phyloP scores from a whole-genome alignment of 1,140 invertebrate genomes.

The Drosophila bocki region DNA sequence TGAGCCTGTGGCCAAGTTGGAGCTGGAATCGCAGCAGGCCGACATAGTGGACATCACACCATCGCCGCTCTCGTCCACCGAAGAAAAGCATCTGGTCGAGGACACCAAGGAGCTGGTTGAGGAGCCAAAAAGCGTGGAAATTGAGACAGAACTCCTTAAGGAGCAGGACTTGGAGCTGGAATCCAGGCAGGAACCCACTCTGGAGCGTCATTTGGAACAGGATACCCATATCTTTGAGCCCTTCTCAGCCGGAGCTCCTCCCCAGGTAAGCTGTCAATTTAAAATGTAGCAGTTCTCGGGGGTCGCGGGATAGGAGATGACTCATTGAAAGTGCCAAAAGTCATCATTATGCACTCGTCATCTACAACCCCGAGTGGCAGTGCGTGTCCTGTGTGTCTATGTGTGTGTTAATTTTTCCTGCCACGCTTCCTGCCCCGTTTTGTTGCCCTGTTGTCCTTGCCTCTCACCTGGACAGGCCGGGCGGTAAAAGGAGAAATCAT shows the following conservation, averaged over 20 bases:
- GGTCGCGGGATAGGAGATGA: conserved; percentile 6
- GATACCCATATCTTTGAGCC: conserved; percentile 45
- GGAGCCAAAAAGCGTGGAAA: conserved; percentile 10
- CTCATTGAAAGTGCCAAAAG: conserved; percentile 13
- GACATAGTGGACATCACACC: conserved; percentile 69
- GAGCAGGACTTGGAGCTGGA: conserved; percentile 15
- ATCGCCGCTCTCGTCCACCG: conserved; percentile 72
- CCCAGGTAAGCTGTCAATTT: conserved; percentile 57
- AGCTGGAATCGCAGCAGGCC: conserved; percentile 58
- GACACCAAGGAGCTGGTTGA: conserved; percentile 69
- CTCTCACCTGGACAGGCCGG: conserved; percentile 51
- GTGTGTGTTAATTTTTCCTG: conserved; percentile 46
- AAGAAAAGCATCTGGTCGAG: conserved; percentile 78
- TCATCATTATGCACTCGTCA: conserved; percentile 52
- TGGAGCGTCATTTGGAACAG: neutral
- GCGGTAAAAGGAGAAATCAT: conserved; percentile 67
- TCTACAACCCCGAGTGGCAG: conserved; percentile 21
- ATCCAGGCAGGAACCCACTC: neutral
- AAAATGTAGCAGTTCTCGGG: neutral
- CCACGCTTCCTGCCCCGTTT: conserved; percentile 43
- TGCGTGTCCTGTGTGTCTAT: neutral
- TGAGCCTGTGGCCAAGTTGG: conserved; percentile 51
- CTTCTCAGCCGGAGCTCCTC: conserved; percentile 48
- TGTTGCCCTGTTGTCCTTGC: conserved; percentile 23
- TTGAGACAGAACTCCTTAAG: conserved; percentile 8